Evolutionary conservation across 2,113 vertebrate genomes (phyloP).

Genomic region (Calyptomena viridis): DNA sequence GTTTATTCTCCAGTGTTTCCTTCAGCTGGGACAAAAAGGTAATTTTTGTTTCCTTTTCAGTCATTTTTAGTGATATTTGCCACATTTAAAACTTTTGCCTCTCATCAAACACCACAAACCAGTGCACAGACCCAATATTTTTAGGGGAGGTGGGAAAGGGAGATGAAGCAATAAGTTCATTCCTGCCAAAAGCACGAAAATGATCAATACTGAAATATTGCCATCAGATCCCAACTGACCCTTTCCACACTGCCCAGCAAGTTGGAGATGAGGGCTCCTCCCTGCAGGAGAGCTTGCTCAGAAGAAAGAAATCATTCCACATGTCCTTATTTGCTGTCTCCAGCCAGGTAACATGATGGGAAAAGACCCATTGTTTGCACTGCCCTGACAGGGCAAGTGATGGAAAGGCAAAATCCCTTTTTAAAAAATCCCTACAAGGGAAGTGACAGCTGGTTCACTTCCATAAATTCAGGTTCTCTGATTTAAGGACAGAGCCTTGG

Average conservation of each 20-base stretch:
- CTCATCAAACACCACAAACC: not conserved
- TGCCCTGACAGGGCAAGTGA: slow-evolving; percentile 13
- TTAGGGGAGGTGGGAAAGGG: not conserved
- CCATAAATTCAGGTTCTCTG: slow-evolving; percentile 47
- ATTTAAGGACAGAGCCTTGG: slow-evolving; percentile 20
- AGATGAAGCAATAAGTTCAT: not conserved
- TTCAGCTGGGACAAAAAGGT: not conserved
- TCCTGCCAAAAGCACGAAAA: not conserved
- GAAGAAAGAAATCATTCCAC: not conserved
- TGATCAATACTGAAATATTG: not conserved
- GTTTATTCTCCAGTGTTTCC: not conserved
- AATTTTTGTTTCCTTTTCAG: not conserved
- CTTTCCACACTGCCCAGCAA: not conserved
- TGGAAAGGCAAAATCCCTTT: slow-evolving; percentile 59
- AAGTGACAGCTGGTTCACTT: slow-evolving; percentile 22
- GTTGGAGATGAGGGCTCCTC: not conserved
- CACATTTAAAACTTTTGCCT: not conserved
- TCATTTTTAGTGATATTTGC: not conserved
- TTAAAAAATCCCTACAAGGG: slow-evolving; percentile 44
- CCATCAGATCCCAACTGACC: not conserved
- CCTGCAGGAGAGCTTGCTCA: slow-evolving; percentile 5
- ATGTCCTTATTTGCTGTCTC: slow-evolving; percentile 47
- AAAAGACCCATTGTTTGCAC: not conserved
- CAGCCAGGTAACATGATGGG: slow-evolving; percentile 13
- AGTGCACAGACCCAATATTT: not conserved